These are phyloP conservation scores for Macrobrachium rosenbergii DNA, from an alignment of 1,140 invertebrate genomes.

Conservation along the genomic window DNA sequence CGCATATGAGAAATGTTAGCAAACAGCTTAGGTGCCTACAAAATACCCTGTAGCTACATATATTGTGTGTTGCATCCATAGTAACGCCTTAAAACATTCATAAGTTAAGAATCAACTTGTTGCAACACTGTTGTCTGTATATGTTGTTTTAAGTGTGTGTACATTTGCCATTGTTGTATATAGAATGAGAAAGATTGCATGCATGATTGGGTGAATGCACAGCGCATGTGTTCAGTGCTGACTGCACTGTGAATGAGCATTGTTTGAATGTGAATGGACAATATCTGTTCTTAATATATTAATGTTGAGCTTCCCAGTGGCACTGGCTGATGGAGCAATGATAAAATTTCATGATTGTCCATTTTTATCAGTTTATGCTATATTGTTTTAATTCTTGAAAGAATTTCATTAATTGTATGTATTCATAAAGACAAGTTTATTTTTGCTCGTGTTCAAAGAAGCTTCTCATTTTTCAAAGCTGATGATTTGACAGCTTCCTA, in stretches of 20 bases:
- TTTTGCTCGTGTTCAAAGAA: slow-evolving; percentile 39
- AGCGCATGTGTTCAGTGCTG: slow-evolving; percentile 3
- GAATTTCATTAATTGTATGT: background rate
- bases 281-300: no score
- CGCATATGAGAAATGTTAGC: slow-evolving; percentile 25
- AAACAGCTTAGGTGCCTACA: slow-evolving; percentile 52
- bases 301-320: no score
- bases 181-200: slow-evolving; percentile 30
- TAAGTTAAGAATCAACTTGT: slow-evolving; percentile 44
- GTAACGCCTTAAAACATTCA: slow-evolving; percentile 43
- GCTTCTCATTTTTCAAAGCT: slow-evolving; percentile 43
- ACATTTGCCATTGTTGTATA: slow-evolving; percentile 54
- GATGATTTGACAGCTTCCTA: slow-evolving; percentile 55
- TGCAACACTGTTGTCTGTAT: slow-evolving; percentile 51
- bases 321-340: no score
- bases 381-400: no score
- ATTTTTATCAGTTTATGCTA: no score
- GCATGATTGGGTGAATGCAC: slow-evolving; percentile 12
- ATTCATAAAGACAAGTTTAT: slow-evolving; percentile 28
- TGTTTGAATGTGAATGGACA: no score
- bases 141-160: slow-evolving; percentile 55
- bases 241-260: no score
- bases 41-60: slow-evolving; percentile 33
- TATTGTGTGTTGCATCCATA: slow-evolving; percentile 50
- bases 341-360: no score